Conservation (phyloP, 2,113 vertebrate species). For the Mesoclemmys tuberculata region DNA sequence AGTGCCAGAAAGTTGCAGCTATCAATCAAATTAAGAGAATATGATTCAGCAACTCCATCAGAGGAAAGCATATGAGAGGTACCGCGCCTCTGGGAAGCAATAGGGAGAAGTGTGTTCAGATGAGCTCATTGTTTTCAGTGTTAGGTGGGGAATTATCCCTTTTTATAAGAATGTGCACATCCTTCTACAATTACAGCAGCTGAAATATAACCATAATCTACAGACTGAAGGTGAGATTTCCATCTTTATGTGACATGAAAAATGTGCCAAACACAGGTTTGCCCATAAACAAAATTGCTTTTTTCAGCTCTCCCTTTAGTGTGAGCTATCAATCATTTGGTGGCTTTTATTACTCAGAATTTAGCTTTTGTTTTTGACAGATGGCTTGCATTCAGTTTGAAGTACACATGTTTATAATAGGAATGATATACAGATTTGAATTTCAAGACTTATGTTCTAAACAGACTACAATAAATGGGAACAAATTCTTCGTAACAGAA, state of each 20-base stretch:
- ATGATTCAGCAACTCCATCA: background rate
- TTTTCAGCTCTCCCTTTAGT: constrained; percentile 77
- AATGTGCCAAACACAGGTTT: constrained; percentile 75
- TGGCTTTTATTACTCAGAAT: constrained; percentile 77
- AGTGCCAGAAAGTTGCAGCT: background rate
- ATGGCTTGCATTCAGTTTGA: constrained; percentile 66
- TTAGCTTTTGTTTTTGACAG: constrained; percentile 80
- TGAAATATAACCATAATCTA: constrained; percentile 74
- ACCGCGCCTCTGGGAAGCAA: background rate
- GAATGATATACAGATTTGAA: constrained; percentile 71
- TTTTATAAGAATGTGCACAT: constrained; percentile 44
- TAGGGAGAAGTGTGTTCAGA: background rate
- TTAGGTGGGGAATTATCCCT: constrained; percentile 15
- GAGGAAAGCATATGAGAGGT: background rate
- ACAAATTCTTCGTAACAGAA: constrained; percentile 44
- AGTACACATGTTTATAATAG: constrained; percentile 72
- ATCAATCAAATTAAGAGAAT: background rate
- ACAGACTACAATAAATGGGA: constrained; percentile 67
- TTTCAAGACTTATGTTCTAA: constrained; percentile 57
- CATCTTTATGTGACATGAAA: constrained; percentile 82
- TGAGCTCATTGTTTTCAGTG: constrained; percentile 3
- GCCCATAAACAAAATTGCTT: constrained; percentile 82
- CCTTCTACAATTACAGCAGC: constrained; percentile 65
- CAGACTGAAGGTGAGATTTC: constrained; percentile 79
- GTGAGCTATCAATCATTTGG: constrained; percentile 80